Evolutionary conservation across 2,888 invertebrate species (phyloP), one percentile per base, ranked within the genome.

Genomic region (Alloplasta piceator): DNA sequence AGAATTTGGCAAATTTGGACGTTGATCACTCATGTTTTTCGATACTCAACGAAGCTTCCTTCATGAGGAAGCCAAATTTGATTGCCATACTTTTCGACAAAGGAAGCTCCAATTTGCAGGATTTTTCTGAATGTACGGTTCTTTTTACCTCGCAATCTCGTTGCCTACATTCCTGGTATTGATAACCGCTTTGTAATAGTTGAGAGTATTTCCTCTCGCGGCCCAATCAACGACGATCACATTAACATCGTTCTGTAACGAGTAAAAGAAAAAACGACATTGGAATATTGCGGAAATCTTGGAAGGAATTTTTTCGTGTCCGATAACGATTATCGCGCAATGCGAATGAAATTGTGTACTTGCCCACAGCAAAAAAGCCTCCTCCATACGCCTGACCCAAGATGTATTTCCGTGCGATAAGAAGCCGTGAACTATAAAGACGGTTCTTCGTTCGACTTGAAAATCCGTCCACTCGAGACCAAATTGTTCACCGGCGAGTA

Each of bases 191-290:
- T 93, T 92, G 92, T 94, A 94, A 82, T 95, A 95, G 88, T 94
- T 95, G 92, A 94, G 94, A 0, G 94, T 93, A 70, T 93, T 94
- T 1, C 95, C 94, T 6, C 95, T 95, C 0, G 93, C 92, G 60
- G 94, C 94, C 95, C 95, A 95, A 85, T 95, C 95, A 1, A 95
- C 94, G 0, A 94, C 92, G 36, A 95, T 93, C 0, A 95, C 93
- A 84, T 95, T 95, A 0, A 94, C 93, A 83, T 95, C 94, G 0
- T 88, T 93, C 95, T 95, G 87, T 80, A 12, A 56, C 36, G 50
- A 12, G 14, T 9, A 7, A 66, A 12, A 9, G 56, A 46, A n/a
- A 26, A 68, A 39, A 43, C 16, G 14, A 52, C 12, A 12, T 52
- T 16, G 7, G 10, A n/a, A 48, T 43, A 9, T 1, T 5, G 55